Evolutionary conservation across 2,888 invertebrate genomes (phyloP).

Genomic region (Drosophila differens): DNA sequence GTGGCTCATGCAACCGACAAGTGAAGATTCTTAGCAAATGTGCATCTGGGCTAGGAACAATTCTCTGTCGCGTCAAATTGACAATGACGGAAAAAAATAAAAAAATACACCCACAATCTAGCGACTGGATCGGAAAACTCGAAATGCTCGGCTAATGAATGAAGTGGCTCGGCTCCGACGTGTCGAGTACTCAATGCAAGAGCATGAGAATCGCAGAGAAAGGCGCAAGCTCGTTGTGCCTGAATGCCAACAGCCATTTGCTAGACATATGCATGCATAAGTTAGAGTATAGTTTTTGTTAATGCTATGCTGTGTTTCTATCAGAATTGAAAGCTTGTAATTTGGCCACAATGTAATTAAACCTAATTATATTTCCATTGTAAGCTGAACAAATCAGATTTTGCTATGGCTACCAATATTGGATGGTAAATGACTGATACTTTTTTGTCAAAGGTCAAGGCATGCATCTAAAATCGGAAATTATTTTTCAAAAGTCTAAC

Average conservation of each 20-base stretch:
- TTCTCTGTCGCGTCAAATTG: background rate
- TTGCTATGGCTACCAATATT: background rate
- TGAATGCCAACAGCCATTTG: background rate
- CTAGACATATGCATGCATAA: background rate
- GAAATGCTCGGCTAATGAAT: constrained; percentile 20
- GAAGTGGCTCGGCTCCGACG: background rate
- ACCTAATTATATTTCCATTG: background rate
- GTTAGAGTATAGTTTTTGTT: background rate
- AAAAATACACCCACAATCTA: constrained; percentile 45
- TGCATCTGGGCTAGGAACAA: constrained; percentile 10
- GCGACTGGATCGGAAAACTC: constrained; percentile 25
- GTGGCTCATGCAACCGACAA: constrained; percentile 35
- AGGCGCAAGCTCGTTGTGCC: constrained; percentile 4
- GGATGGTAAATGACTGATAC: background rate
- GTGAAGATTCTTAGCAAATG: constrained; percentile 13
- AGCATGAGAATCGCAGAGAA: constrained; percentile 43
- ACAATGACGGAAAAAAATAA: background rate
- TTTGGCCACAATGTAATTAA: background rate
- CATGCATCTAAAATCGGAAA: background rate
- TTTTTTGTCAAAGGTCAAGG: background rate
- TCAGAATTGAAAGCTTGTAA: background rate
- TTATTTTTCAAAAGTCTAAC: background rate
- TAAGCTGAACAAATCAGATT: background rate
- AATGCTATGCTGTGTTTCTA: background rate
- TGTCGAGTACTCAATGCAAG: background rate